These are phyloP conservation scores for Spodoptera frugiperda DNA, from an alignment of 1,140 invertebrate genomes.

Conservation along the genomic window DNA sequence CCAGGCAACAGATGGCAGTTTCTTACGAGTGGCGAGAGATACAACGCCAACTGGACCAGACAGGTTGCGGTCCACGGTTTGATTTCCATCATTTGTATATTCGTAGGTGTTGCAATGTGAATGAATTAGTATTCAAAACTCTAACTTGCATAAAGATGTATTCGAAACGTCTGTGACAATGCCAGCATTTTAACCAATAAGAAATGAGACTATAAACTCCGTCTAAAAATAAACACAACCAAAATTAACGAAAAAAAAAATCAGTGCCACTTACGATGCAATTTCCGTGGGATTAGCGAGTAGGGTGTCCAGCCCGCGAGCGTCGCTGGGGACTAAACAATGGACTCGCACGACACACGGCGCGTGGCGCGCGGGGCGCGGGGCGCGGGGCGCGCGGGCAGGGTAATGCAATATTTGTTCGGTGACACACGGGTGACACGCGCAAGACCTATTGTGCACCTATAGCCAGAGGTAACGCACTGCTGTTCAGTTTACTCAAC, in stretches of 20 bases:
- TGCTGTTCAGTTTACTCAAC: slow-evolving; percentile 34
- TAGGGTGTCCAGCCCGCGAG: slow-evolving; percentile 72
- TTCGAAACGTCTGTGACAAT: no score
- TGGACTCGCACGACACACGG: slow-evolving; percentile 52
- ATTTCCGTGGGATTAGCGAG: slow-evolving; percentile 70
- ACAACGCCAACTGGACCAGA: background rate
- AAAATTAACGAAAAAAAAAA: slow-evolving; percentile 61
- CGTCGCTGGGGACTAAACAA: slow-evolving; percentile 52
- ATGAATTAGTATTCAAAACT: no score
- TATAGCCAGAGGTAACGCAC: slow-evolving; percentile 66
- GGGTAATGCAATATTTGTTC: slow-evolving; percentile 83
- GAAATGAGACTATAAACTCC: background rate
- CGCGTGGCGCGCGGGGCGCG: slow-evolving; percentile 54
- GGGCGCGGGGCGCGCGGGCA: slow-evolving; percentile 49
- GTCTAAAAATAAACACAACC: slow-evolving; percentile 14
- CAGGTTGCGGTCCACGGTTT: background rate
- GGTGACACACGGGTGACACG: slow-evolving; percentile 81
- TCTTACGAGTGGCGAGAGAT: slow-evolving; percentile 4
- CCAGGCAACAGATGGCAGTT: slow-evolving; percentile 20
- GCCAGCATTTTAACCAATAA: no score
- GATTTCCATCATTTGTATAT: background rate
- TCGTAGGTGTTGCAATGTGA: no score
- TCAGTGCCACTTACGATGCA: slow-evolving; percentile 67
- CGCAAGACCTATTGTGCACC: slow-evolving; percentile 73
- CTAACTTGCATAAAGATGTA: no score